A percentile compares a stretch with the other conserved stretches of the same genome.
Conservation (phyloP, 2,113 vertebrate genomes). For the Lota lota region DNA sequence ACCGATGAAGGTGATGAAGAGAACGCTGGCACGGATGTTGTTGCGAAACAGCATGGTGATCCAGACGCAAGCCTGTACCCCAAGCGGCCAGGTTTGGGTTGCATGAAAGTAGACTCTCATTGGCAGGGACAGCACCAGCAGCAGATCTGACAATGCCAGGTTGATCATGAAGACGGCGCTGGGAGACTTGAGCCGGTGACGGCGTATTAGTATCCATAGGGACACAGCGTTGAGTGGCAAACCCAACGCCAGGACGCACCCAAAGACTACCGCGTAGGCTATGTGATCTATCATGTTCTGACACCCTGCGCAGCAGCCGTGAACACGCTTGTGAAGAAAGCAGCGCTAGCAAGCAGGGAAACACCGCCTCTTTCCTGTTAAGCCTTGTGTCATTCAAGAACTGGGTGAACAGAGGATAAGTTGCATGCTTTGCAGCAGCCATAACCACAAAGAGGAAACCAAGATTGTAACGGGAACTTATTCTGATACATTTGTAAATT, state of each 20-base stretch:
- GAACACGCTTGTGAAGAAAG: background rate
- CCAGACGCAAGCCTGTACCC: conserved; percentile 24
- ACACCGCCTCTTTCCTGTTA: background rate
- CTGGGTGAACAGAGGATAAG: background rate
- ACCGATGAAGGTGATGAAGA: conserved; percentile 70
- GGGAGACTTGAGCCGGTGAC: conserved; percentile 39
- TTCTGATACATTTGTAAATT: too few species aligned
- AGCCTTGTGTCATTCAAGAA: background rate
- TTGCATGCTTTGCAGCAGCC: background rate
- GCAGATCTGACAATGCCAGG: conserved; percentile 57
- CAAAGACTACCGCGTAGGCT: conserved; percentile 37
- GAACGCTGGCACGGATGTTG: conserved; percentile 58
- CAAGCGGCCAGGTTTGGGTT: conserved; percentile 33
- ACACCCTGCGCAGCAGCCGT: conserved; percentile 8
- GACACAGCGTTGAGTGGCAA: conserved; percentile 57
- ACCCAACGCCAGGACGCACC: conserved; percentile 38
- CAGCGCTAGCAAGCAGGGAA: background rate
- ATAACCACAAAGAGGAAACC: background rate
- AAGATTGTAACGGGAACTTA: background rate
- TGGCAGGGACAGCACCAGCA: conserved; percentile 55
- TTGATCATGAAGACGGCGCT: conserved; percentile 58
- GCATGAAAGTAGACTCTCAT: conserved; percentile 54
- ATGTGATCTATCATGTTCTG: background rate
- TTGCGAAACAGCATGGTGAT: conserved; percentile 51
- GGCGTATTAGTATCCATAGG: conserved; percentile 52